A percentile compares a stretch with the other conserved stretches of the same genome.
These are phyloP conservation scores for Atrichornis clamosus DNA, from an alignment of 2,113 vertebrate species.

Conservation along the genomic window DNA sequence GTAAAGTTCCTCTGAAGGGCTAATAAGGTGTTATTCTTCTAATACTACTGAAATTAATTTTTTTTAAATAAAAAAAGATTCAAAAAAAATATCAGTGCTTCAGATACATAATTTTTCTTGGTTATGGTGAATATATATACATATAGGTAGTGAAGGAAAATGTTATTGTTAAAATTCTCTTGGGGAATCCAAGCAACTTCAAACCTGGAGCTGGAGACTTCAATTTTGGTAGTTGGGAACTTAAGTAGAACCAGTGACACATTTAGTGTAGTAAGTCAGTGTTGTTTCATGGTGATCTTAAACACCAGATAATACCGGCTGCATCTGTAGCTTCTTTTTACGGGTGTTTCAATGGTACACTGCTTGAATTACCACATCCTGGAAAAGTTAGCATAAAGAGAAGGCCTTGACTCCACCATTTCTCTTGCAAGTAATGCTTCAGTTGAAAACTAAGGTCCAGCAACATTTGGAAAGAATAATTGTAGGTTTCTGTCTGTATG, in stretches of 20 bases:
- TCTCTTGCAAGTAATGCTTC: background rate
- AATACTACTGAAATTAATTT: background rate
- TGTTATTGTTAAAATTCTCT: background rate
- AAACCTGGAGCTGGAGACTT: background rate
- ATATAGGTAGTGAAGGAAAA: background rate
- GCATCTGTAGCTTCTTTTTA: background rate
- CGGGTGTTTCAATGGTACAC: background rate
- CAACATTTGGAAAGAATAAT: background rate
- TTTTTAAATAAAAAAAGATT: background rate
- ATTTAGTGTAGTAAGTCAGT: background rate
- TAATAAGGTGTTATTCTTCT: background rate
- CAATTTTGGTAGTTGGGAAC: background rate
- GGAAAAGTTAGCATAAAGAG: background rate
- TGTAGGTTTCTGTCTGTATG: background rate
- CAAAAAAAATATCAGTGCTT: background rate
- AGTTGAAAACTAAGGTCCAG: background rate
- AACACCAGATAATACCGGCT: background rate
- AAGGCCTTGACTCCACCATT: background rate
- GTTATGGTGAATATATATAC: background rate
- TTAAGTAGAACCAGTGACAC: constrained; percentile 14
- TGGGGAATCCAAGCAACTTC: background rate
- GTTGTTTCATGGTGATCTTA: constrained; percentile 7
- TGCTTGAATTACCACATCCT: background rate
- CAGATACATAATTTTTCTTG: background rate
- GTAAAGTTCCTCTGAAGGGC: background rate